Base-by-base conservation (phyloP, 2,888 invertebrate species). In the Macropis europaea region DNA sequence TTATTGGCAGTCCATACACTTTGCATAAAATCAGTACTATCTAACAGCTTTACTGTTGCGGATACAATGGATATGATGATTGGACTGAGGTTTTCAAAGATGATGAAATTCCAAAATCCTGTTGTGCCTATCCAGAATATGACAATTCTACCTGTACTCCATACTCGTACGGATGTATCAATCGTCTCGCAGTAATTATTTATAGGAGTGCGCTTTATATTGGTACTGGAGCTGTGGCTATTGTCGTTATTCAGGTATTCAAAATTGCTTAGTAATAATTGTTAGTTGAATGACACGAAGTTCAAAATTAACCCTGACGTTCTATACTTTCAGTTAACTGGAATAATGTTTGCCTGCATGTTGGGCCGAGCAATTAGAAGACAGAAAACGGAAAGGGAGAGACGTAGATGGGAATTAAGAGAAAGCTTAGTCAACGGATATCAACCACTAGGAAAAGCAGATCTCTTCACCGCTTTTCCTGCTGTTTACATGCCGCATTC, bases 331-430 rank as follows among this genome's bases (percentile, higher is more conserved):
- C 91, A 96, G 96, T 91, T 97, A 43, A 92, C 97, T 84, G 97
- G 97, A 77, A 95, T 97, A 52, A 92, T 97, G 73, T 97, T 97
- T 87, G 96, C 98, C 1, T 95, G 96, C 89, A 95, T 96, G 91
- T 91, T 98, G 89, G 97, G 97, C 66, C 94, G 95, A 86, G 95
- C 96, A 2, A 95, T 98, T 86, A 94, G 95, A 68, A 93, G 93
- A 73, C 93, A 95, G 69, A 96, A 96, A 89, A 93, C 93, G 0
- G 93, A 95, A 81, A 93, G 94, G 36, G 94, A 94, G 84, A 93
- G 94, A 62, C 92, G 94, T 54, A 92, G 93, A 54, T 94, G 94
- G 93, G 94, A 95, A 88, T 91, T 93, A 69, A 91, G 93, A 74
- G 93, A 93, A 77, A 91, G 91, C 34, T 90, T 93, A 79, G 91